Evolutionary conservation across 2,113 vertebrate species (phyloP).

Genomic region (Pollachius pollachius): DNA sequence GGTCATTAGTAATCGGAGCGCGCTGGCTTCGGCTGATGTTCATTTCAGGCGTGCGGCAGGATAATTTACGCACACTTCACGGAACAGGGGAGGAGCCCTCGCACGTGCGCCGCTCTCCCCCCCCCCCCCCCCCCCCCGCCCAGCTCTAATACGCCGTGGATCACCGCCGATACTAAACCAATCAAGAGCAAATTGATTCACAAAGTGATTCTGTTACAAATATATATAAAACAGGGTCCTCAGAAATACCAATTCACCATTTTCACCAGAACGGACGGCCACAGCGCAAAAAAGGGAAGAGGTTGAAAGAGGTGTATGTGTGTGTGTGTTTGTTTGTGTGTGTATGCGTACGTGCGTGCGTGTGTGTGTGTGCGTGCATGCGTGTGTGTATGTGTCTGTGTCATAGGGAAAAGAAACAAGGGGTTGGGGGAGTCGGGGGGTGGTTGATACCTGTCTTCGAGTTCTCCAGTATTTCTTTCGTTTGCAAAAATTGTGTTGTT

Average conservation of each 20-base stretch:
- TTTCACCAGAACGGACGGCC: constrained; percentile 2
- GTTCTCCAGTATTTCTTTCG: constrained; percentile 12
- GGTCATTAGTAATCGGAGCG: constrained; percentile 52
- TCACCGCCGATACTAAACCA: constrained; percentile 37
- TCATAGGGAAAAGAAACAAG: not conserved
- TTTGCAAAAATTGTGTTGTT: constrained; percentile 20
- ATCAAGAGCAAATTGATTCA: constrained; percentile 42
- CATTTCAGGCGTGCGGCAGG: constrained; percentile 39
- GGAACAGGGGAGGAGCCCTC: no score
- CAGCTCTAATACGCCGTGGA: constrained; percentile 38
- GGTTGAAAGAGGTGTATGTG: not conserved
- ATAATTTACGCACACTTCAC: constrained; percentile 43
- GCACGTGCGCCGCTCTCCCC: not conserved
- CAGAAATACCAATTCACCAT: constrained; percentile 1
- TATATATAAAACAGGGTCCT: not conserved
- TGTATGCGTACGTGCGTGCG: not conserved
- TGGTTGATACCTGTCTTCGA: constrained; percentile 9
- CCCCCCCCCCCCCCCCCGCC: constrained; percentile 40
- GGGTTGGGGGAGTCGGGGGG: not conserved
- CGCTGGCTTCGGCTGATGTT: constrained; percentile 22
- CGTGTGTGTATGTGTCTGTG: not conserved
- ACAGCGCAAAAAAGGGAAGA: not conserved
- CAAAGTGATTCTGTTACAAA: constrained; percentile 36
- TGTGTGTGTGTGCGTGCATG: not conserved
- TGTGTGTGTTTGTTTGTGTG: not conserved